Evolutionary conservation across 2,113 vertebrate genomes (phyloP).

Genomic region (Phaethornis superciliosus): DNA sequence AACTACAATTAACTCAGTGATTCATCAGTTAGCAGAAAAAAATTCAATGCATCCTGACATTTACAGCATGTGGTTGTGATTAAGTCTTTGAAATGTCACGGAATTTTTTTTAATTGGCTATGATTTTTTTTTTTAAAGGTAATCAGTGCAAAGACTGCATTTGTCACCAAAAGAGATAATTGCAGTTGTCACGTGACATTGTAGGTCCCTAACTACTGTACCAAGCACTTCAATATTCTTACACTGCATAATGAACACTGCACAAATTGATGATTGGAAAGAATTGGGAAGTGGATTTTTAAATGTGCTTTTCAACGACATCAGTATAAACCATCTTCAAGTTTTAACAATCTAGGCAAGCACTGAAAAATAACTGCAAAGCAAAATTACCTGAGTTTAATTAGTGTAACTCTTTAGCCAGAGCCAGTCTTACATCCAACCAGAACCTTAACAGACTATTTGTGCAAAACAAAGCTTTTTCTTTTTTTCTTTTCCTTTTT

Average conservation of each 20-base stretch:
- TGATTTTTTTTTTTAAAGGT: slow-evolving; percentile 71
- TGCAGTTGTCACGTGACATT: slow-evolving; percentile 74
- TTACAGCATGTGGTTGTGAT: slow-evolving; percentile 82
- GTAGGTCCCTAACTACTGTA: slow-evolving; percentile 63
- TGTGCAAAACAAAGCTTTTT: neutral
- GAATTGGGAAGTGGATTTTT: slow-evolving; percentile 48
- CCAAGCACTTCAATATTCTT: slow-evolving; percentile 44
- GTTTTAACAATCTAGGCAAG: slow-evolving; percentile 54
- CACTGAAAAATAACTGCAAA: slow-evolving; percentile 43
- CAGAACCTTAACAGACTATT: neutral
- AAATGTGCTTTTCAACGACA: slow-evolving; percentile 48
- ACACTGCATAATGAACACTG: neutral
- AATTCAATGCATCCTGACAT: slow-evolving; percentile 80
- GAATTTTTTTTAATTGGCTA: slow-evolving; percentile 82
- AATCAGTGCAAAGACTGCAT: slow-evolving; percentile 77
- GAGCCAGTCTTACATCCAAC: slow-evolving; percentile 34
- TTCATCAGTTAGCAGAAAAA: slow-evolving; percentile 77
- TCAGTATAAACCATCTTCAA: slow-evolving; percentile 37
- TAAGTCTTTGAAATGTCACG: slow-evolving; percentile 84
- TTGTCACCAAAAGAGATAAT: slow-evolving; percentile 79
- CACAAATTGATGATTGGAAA: slow-evolving; percentile 33
- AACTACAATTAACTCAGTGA: slow-evolving; percentile 83
- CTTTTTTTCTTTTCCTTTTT: neutral
- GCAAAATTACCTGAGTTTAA: slow-evolving; percentile 61
- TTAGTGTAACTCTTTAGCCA: slow-evolving; percentile 47